phyloP scores from a whole-genome alignment of 2,113 vertebrate species.

The Megalops atlanticus region DNA sequence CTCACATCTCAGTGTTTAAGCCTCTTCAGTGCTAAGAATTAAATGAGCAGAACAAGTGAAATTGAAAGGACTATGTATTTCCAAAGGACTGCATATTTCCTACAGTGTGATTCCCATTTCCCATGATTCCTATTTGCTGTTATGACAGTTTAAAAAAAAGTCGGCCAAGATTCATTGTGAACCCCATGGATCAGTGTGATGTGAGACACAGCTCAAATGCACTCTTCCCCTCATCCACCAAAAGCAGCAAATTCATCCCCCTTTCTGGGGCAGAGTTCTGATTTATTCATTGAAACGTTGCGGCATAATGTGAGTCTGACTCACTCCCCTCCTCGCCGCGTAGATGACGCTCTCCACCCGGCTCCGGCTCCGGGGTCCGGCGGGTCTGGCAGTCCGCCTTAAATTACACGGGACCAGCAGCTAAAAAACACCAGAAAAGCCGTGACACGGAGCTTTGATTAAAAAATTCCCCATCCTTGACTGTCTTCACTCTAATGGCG shows the following conservation, averaged over 20 bases:
- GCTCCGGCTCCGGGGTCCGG: neutral
- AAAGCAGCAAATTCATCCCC: slow-evolving; percentile 17
- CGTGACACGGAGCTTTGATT: neutral
- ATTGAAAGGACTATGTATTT: neutral
- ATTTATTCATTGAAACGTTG: slow-evolving; percentile 44
- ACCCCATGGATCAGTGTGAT: neutral
- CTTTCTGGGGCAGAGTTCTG: slow-evolving; percentile 29
- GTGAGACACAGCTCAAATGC: slow-evolving; percentile 2
- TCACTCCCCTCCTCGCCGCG: slow-evolving; percentile 37
- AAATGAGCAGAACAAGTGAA: slow-evolving; percentile 40
- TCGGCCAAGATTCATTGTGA: slow-evolving; percentile 12
- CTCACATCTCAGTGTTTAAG: slow-evolving; percentile 43
- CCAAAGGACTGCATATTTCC: neutral
- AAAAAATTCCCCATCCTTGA: slow-evolving; percentile 21
- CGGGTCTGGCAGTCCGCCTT: slow-evolving; percentile 2
- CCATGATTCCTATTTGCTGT: slow-evolving; percentile 31
- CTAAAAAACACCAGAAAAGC: neutral
- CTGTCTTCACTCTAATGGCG: slow-evolving; percentile 14
- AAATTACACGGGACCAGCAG: slow-evolving; percentile 11
- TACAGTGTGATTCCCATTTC: slow-evolving; percentile 49
- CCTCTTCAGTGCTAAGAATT: slow-evolving; percentile 49
- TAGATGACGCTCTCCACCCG: slow-evolving; percentile 16
- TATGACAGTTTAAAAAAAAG: slow-evolving; percentile 43
- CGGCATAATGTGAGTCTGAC: slow-evolving; percentile 41
- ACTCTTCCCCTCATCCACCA: slow-evolving; percentile 4